Conservation (phyloP, 2,113 vertebrate species). For the Daphoenositta chrysoptera region DNA sequence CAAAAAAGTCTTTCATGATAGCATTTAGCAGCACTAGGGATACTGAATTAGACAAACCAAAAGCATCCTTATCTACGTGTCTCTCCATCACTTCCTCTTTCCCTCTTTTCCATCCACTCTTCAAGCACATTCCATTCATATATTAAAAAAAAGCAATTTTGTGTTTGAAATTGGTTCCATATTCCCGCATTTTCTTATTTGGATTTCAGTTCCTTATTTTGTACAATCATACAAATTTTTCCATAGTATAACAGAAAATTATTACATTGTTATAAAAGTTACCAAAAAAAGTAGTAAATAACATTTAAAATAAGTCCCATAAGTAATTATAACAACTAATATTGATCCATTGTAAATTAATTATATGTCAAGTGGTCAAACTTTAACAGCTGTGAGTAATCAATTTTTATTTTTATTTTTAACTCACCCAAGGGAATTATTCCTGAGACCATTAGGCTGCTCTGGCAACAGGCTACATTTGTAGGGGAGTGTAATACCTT, state of each 20-base stretch:
- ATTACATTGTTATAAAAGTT: background rate
- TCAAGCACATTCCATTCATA: background rate
- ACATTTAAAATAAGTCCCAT: background rate
- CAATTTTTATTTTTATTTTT: background rate
- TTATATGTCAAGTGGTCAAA: background rate
- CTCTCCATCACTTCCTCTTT: background rate
- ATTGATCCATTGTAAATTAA: background rate
- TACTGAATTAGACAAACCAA: background rate
- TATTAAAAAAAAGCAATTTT: background rate
- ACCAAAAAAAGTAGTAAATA: background rate
- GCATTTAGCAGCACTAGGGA: background rate
- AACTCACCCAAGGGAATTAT: background rate
- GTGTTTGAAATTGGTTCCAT: background rate
- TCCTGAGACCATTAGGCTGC: background rate
- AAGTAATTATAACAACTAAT: background rate
- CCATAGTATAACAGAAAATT: background rate
- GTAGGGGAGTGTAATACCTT: background rate
- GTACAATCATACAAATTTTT: background rate
- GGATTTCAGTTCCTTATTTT: background rate
- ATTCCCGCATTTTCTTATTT: background rate
- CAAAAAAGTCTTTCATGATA: background rate
- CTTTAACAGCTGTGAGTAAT: background rate
- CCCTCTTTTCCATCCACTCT: background rate
- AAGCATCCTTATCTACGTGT: background rate
- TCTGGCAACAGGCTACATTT: background rate